Conservation (phyloP, 2,113 vertebrate genomes). For the Micronisus gabar region DNA sequence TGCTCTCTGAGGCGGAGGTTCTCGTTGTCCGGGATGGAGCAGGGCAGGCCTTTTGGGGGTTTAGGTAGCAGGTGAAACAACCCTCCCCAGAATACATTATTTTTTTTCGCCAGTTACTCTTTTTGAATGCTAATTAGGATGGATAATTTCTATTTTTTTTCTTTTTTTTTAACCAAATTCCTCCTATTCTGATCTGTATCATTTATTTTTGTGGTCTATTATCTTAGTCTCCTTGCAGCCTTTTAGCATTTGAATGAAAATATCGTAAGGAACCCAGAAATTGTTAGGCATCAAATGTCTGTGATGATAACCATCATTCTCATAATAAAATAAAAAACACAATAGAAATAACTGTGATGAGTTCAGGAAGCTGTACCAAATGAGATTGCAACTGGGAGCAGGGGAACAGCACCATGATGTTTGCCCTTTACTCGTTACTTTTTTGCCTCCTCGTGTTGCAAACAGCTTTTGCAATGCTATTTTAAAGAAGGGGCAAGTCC, state of each 20-base stretch:
- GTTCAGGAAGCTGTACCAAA: neutral
- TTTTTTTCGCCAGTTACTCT: neutral
- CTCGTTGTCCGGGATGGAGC: rapidly evolving
- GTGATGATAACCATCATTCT: neutral
- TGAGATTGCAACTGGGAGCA: neutral
- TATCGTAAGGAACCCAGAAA: neutral
- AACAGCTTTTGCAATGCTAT: neutral
- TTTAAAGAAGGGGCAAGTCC: neutral
- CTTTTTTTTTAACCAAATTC: neutral
- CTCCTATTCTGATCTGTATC: neutral
- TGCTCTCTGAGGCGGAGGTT: rapidly evolving
- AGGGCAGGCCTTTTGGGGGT: neutral
- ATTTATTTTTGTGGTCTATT: neutral
- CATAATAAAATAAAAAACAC: neutral
- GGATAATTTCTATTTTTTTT: neutral
- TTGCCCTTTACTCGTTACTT: neutral
- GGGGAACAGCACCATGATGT: rapidly evolving
- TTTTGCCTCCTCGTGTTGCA: neutral
- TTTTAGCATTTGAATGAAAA: neutral
- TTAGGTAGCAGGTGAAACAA: neutral
- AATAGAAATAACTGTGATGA: neutral
- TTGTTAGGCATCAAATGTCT: neutral
- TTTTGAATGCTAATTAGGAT: conserved; percentile 7
- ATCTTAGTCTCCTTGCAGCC: conserved; percentile 6
- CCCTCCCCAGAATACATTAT: neutral